These are phyloP conservation scores for Nysson spinosus DNA, from an alignment of 2,888 invertebrate species.

Conservation along the genomic window DNA sequence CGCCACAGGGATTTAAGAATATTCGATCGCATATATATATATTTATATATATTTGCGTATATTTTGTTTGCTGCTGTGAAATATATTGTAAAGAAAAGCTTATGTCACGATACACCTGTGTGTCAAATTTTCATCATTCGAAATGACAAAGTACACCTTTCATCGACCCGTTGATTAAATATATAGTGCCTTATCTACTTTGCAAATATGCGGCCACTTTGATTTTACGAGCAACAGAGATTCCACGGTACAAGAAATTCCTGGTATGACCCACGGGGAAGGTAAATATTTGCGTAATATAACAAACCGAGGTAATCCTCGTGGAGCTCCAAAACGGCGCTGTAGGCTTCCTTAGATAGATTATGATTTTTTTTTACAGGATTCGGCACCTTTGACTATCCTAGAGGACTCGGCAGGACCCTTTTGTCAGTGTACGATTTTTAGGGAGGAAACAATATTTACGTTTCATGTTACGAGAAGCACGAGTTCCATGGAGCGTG, in stretches of 20 bases:
- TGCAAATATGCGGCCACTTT: background rate
- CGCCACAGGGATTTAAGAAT: too few relatives aligned
- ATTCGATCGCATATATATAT: too few relatives aligned
- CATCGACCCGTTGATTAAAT: too few relatives aligned
- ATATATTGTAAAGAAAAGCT: too few relatives aligned
- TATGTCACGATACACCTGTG: too few relatives aligned
- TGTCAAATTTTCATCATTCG: too few relatives aligned
- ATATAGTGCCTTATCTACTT: background rate
- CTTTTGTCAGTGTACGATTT: constrained; percentile 24
- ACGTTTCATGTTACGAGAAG: constrained; percentile 43
- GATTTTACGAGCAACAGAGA: constrained; percentile 16
- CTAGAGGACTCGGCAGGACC: background rate
- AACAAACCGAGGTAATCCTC: constrained; percentile 59
- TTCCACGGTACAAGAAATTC: constrained; percentile 12
- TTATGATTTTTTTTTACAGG: constrained; percentile 38
- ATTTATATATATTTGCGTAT: too few relatives aligned
- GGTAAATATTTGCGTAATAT: constrained; percentile 64
- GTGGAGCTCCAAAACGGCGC: constrained; percentile 28
- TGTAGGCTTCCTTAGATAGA: constrained; percentile 36
- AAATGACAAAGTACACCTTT: too few relatives aligned
- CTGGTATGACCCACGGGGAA: constrained; percentile 38
- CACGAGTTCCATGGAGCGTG: constrained; percentile 13
- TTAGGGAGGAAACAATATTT: constrained; percentile 53
- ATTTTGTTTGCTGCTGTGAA: too few relatives aligned
- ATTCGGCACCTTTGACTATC: constrained; percentile 61